A percentile compares a stretch with the other conserved stretches of the same genome.
phyloP scores from a whole-genome alignment of 2,888 invertebrate species.

The Malacosoma neustria region DNA sequence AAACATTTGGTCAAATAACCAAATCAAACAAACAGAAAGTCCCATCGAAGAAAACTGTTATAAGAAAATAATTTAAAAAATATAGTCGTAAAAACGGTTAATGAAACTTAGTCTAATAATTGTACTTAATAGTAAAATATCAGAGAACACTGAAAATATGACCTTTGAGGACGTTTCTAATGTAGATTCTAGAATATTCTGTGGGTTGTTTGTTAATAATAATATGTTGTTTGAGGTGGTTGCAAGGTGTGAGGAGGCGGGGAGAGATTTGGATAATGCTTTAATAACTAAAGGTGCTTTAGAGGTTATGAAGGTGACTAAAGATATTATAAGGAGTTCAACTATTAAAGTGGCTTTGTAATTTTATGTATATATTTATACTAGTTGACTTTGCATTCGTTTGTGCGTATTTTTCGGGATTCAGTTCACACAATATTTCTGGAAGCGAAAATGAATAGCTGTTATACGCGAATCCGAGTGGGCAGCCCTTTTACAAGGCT shows the following conservation, averaged over 20 bases:
- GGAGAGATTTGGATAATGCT: slow-evolving; percentile 81
- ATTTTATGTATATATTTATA: too few relatives aligned
- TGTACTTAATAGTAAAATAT: slow-evolving; percentile 32
- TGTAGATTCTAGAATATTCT: slow-evolving; percentile 61
- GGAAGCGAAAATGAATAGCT: too few relatives aligned
- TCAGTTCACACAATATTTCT: too few relatives aligned
- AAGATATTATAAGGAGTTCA: slow-evolving; percentile 76
- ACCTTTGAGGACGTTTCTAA: slow-evolving; percentile 31
- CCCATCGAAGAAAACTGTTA: slow-evolving; percentile 40
- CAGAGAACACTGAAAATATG: slow-evolving; percentile 19
- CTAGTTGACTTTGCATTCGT: too few relatives aligned
- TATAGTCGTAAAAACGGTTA: too few relatives aligned
- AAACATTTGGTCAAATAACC: slow-evolving; percentile 46
- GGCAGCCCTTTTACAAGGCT: too few relatives aligned
- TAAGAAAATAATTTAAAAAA: slow-evolving; percentile 32
- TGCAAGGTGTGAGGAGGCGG: slow-evolving; percentile 80
- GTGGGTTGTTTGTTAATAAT: slow-evolving; percentile 80
- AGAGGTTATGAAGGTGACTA: slow-evolving; percentile 86
- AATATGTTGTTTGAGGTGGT: slow-evolving; percentile 78
- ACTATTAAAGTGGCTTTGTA: slow-evolving; percentile 26
- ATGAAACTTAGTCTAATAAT: slow-evolving; percentile 32
- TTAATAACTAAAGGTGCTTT: slow-evolving; percentile 86
- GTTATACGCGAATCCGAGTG: too few relatives aligned
- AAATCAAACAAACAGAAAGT: slow-evolving; percentile 55
- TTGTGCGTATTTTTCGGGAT: too few relatives aligned